These are phyloP conservation scores for Melinaea marsaeus DNA, from an alignment of 2,888 invertebrate species.

Conservation along the genomic window DNA sequence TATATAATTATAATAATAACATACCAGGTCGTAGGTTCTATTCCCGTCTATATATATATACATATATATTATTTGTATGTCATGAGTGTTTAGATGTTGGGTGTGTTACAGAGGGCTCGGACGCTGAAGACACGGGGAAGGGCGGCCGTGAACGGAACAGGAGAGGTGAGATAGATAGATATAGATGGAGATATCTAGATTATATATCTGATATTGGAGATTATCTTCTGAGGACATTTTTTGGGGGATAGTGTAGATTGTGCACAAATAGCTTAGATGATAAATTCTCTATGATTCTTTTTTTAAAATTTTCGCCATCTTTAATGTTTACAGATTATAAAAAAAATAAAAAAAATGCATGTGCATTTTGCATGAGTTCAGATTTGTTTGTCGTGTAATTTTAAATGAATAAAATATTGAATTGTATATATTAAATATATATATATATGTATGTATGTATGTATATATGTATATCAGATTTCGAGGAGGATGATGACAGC, in stretches of 20 bases:
- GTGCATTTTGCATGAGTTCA: no score
- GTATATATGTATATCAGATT: slow-evolving; percentile 68
- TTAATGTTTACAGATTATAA: no score
- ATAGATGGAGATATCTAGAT: not conserved
- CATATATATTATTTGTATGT: no score
- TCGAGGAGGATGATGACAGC: slow-evolving; percentile 84
- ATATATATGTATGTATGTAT: slow-evolving; percentile 3
- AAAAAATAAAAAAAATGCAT: no score
- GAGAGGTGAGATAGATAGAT: slow-evolving; percentile 52
- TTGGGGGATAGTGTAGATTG: slow-evolving; percentile 3
- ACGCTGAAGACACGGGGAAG: slow-evolving; percentile 69
- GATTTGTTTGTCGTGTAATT: no score
- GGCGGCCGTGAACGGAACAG: slow-evolving; percentile 56
- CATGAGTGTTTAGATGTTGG: slow-evolving; percentile 44
- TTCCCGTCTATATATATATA: no score
- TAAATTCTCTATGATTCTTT: not conserved
- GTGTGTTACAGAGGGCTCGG: slow-evolving; percentile 72
- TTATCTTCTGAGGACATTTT: not conserved
- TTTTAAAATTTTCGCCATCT: no score
- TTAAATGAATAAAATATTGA: not conserved
- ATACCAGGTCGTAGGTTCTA: no score
- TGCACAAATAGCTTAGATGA: slow-evolving; percentile 2
- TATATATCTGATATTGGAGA: not conserved
- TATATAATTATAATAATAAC: no score
- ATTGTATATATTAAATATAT: not conserved